phyloP scores from a whole-genome alignment of 2,888 invertebrate species.

The Amiota communis region DNA sequence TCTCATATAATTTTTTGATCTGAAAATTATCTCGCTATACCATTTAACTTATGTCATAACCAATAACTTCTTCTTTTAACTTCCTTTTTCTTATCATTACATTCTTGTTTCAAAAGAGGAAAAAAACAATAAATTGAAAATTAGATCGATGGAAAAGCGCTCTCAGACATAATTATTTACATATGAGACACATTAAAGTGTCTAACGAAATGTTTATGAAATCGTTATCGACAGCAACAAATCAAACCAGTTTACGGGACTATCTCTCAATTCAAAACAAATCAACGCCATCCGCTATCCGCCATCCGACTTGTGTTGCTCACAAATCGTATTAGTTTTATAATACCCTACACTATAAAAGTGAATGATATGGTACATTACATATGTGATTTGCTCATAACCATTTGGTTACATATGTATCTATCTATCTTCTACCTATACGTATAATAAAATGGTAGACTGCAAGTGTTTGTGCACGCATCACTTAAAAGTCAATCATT shows the following conservation, averaged over 20 bases:
- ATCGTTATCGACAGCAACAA: conserved; percentile 37
- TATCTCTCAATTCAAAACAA: conserved; percentile 41
- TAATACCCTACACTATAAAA: conserved; percentile 12
- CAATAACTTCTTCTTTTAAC: too few relatives aligned
- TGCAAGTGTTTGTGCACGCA: too few relatives aligned
- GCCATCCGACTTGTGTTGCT: background rate
- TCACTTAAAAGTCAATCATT: too few relatives aligned
- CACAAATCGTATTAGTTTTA: conserved; percentile 36
- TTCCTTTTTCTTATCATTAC: too few relatives aligned
- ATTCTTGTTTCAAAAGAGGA: too few relatives aligned
- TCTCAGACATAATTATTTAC: conserved; percentile 51
- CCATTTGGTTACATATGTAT: too few relatives aligned
- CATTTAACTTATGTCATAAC: too few relatives aligned
- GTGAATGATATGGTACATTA: conserved; percentile 43
- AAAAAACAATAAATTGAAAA: background rate
- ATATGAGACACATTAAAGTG: conserved; percentile 56
- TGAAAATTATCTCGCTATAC: too few relatives aligned
- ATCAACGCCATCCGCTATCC: background rate
- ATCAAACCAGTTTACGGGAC: conserved; percentile 56
- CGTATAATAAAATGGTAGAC: too few relatives aligned
- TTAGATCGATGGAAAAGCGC: conserved; percentile 31
- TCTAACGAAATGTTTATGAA: conserved; percentile 57
- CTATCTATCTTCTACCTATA: too few relatives aligned
- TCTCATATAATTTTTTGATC: too few relatives aligned
- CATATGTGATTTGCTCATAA: conserved; percentile 39